phyloP scores from a whole-genome alignment of 2,888 invertebrate genomes.

The Agriopis marginaria region DNA sequence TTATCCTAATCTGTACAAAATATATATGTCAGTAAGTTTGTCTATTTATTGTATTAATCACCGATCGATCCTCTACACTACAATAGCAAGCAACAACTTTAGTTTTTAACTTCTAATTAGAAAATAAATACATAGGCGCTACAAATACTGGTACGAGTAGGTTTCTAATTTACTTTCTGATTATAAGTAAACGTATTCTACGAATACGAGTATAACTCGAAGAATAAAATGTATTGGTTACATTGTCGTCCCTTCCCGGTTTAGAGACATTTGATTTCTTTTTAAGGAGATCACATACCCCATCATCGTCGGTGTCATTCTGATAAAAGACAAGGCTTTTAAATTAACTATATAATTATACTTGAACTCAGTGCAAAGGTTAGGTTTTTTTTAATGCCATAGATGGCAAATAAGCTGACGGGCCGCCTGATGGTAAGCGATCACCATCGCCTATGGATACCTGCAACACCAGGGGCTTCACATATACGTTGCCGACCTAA shows the following conservation, averaged over 20 bases:
- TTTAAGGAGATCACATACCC: conserved; percentile 39
- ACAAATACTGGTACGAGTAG: neutral
- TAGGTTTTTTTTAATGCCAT: too few species aligned
- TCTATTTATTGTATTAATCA: neutral
- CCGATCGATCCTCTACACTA: neutral
- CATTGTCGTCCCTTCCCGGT: conserved; percentile 21
- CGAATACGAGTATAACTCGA: neutral
- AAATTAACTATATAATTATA: neutral
- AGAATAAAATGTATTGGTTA: conserved; percentile 14
- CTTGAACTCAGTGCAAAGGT: neutral
- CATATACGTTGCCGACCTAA: too few species aligned
- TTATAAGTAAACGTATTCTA: conserved; percentile 1
- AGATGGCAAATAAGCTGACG: too few species aligned
- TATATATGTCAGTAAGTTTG: neutral
- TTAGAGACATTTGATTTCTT: conserved; percentile 34
- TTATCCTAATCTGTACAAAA: neutral
- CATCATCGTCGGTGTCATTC: conserved; percentile 33
- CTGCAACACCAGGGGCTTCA: too few species aligned
- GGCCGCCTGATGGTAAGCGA: too few species aligned
- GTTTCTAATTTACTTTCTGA: conserved; percentile 1
- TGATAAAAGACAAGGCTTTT: conserved; percentile 15
- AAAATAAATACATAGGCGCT: neutral
- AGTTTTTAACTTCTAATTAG: neutral
- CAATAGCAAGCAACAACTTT: neutral
- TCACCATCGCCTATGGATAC: too few species aligned